A percentile compares a stretch with the other conserved stretches of the same genome.
These are phyloP conservation scores for Gastrophysa polygoni DNA, from an alignment of 2,888 invertebrate genomes.

Conservation along the genomic window DNA sequence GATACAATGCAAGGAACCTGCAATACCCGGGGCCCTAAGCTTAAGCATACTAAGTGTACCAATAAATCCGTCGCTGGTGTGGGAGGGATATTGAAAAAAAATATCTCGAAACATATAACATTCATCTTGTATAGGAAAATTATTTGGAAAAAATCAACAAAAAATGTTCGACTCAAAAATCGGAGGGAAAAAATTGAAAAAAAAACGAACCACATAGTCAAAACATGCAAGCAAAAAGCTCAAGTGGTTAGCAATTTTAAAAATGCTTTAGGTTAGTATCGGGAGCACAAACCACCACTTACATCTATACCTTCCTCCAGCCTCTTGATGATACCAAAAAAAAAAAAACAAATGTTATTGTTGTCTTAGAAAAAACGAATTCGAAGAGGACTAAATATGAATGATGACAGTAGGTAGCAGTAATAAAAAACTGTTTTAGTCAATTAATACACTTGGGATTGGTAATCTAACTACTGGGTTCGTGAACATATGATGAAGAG, in stretches of 20 bases:
- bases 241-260: not conserved
- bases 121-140: too few species aligned
- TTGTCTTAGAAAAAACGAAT: not conserved
- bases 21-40: too few species aligned
- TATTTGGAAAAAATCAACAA: slow-evolving; percentile 1
- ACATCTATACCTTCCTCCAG: slow-evolving; percentile 17
- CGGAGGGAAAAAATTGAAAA: not conserved
- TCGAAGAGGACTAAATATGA: not conserved
- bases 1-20: too few species aligned
- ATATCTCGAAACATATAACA: too few species aligned
- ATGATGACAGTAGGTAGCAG: not conserved
- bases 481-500: too few species aligned
- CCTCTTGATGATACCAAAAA: slow-evolving; percentile 16
- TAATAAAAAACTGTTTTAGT: not conserved
- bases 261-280: not conserved
- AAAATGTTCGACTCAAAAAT: not conserved
- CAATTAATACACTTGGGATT: not conserved
- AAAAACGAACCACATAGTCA: not conserved
- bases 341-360: slow-evolving; percentile 16
- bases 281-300: slow-evolving; percentile 13
- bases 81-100: too few species aligned
- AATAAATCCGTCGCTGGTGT: too few species aligned
- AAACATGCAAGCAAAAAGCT: slow-evolving; percentile 16
- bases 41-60: too few species aligned
- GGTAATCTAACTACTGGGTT: not conserved